A percentile compares a stretch with the other conserved stretches of the same genome.
These are phyloP conservation scores for Notarius quadriscutis DNA, from an alignment of 2,113 vertebrate genomes.

Conservation along the genomic window DNA sequence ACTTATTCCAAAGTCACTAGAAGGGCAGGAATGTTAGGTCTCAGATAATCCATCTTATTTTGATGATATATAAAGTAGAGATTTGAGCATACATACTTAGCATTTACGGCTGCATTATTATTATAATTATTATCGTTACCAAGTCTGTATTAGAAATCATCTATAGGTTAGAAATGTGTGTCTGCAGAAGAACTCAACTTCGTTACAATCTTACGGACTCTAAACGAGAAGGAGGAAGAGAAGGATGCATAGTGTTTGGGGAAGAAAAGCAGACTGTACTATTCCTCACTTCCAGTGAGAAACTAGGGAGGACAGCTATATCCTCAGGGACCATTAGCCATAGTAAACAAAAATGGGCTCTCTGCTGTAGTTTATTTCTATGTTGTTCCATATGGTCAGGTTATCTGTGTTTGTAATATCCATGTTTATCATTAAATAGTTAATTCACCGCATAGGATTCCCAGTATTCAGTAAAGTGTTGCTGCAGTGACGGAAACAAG, in stretches of 20 bases:
- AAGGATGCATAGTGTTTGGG: not conserved
- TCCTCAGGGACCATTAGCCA: not conserved
- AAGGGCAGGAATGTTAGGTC: not conserved
- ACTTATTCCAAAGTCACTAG: not conserved
- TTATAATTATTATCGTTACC: not conserved
- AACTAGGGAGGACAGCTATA: not conserved
- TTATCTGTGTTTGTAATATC: not conserved
- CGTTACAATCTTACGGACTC: not conserved
- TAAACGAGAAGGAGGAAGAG: not conserved
- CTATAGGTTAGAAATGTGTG: not conserved
- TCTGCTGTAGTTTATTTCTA: not conserved
- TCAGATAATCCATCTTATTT: not conserved
- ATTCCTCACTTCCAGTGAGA: not conserved
- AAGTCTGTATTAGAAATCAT: not conserved
- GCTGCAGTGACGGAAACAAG: not conserved
- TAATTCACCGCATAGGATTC: not conserved
- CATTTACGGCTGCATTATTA: not conserved
- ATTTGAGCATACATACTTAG: not conserved
- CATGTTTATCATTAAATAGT: not conserved
- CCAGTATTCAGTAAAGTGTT: not conserved
- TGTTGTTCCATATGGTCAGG: too few relatives aligned
- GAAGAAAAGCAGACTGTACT: not conserved
- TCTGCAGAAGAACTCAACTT: not conserved
- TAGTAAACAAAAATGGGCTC: not conserved
- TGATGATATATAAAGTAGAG: not conserved